phyloP scores from a whole-genome alignment of 1,140 invertebrate species.

The Aphaenogaster rudis region DNA sequence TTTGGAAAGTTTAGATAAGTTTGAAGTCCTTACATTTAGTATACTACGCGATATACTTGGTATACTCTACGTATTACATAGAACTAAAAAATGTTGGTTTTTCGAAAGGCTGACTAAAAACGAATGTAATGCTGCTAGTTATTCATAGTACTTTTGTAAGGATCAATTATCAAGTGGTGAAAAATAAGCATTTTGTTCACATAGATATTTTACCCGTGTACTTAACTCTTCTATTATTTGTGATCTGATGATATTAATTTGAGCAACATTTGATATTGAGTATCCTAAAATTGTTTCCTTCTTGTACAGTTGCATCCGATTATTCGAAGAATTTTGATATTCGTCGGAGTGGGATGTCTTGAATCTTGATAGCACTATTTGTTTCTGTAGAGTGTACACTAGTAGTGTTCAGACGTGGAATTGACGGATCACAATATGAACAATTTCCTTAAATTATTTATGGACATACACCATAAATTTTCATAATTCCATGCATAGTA shows the following conservation, averaged over 20 bases:
- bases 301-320: background rate
- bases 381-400: conserved; percentile 15
- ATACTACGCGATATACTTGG: background rate
- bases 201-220: background rate
- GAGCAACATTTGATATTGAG: background rate
- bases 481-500: background rate
- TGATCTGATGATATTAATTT: background rate
- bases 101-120: background rate
- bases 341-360: conserved; percentile 25
- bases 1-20: background rate
- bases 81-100: background rate
- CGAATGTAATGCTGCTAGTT: background rate
- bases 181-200: background rate
- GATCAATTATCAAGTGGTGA: background rate
- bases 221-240: background rate
- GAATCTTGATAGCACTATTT: conserved; percentile 17
- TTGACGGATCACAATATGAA: conserved; percentile 24
- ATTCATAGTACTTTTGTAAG: background rate
- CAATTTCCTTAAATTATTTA: background rate
- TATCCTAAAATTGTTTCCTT: background rate
- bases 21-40: background rate
- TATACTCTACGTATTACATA: background rate
- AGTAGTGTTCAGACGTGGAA: conserved; percentile 14
- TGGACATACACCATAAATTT: background rate
- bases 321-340: conserved; percentile 1